These are phyloP conservation scores for Leptinotarsa defecta DNA, from an alignment of 1,140 invertebrate genomes.

Conservation along the genomic window DNA sequence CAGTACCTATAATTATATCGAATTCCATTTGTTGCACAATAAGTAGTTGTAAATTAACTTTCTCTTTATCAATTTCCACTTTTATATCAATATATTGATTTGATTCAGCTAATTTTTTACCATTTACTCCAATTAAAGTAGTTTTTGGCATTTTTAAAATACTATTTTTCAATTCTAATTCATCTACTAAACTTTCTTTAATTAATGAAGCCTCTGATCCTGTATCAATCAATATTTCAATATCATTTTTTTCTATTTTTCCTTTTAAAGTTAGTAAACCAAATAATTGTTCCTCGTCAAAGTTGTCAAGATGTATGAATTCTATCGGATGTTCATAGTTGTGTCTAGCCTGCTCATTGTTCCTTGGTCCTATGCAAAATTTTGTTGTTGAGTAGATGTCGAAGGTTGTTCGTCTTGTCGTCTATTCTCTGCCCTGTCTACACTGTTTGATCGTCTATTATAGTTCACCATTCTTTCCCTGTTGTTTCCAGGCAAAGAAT, in stretches of 20 bases:
- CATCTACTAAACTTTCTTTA: background rate
- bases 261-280: background rate
- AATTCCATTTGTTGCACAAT: background rate
- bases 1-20: background rate
- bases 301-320: background rate
- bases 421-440: too few relatives aligned
- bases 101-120: background rate
- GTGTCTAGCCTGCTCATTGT: too few relatives aligned
- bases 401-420: too few relatives aligned
- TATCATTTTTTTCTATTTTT: background rate
- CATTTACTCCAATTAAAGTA: background rate
- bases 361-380: too few relatives aligned
- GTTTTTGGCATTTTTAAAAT: background rate
- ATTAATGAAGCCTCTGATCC: background rate
- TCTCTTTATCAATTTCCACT: background rate
- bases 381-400: too few relatives aligned
- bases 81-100: background rate
- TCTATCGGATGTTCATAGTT: too few relatives aligned
- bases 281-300: too few relatives aligned
- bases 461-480: too few relatives aligned
- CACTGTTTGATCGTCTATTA: too few relatives aligned
- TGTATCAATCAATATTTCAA: background rate
- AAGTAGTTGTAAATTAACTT: background rate
- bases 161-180: background rate
- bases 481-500: too few relatives aligned